Evolutionary conservation across 2,888 invertebrate species (phyloP), one percentile per base, ranked within the genome.

Genomic region (Azorinus chamasolen): DNA sequence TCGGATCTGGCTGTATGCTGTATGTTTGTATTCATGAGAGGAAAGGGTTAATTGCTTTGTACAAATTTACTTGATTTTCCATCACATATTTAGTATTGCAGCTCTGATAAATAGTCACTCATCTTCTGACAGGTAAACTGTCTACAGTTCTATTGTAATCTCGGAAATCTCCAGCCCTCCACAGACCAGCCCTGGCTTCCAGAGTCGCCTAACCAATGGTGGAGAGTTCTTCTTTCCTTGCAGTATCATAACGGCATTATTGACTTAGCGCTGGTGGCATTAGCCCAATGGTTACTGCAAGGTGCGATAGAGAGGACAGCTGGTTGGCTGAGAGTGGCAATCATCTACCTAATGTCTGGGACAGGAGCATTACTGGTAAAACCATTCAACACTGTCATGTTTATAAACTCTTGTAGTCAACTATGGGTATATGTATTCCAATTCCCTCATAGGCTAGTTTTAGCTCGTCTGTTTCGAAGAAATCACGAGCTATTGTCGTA

Each of bases 261-360:
- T 8, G 86, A 89, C 55, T 59, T 84, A 5, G 57, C 86, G 39
- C 43, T 88, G 18, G 75, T 89, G 27, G 39, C 80, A 39, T 48
- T 74, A n/a, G 64, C 80, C 1, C 84, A 89, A 62, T 68, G 80
- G 57, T 18, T 86, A 18, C 63, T 91, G 6, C 75, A 87, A 64
- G 66, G 83, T 18, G 86, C 83, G 57, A 77, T 90, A 18, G 91
- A 91, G 65, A 66, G 39, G 24, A 80, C 80, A 8, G 83, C 86
- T 18, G 91, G 91, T 18, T 90, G 89, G 88, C 73, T 90, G 8
- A 54, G 89, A 50, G 78, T 90, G 59, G 22, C 75, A 6, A 48
- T 89, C 22, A 77, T 89, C 12, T 90, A 87, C 59, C 6, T 83
- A 8, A n/a, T 87, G 27, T 72, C 86, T 59, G 88, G 89, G 0